These are phyloP conservation scores for Ceyx margarethae DNA, from an alignment of 2,113 vertebrate genomes.

Conservation along the genomic window DNA sequence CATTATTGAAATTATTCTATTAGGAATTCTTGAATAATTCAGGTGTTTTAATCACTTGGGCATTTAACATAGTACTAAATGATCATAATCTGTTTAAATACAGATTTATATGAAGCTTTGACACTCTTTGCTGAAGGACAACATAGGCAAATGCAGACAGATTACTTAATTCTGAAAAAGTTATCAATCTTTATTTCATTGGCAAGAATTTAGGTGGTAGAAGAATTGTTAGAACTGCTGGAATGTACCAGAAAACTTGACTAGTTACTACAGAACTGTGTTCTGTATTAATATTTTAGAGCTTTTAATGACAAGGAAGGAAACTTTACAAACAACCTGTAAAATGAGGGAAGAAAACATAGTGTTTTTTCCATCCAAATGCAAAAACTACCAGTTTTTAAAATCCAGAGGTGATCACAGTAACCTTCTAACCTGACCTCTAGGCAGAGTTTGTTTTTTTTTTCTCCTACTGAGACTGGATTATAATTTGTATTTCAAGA, in stretches of 20 bases:
- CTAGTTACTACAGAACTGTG: not conserved
- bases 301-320: not conserved
- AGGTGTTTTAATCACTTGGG: constrained; percentile 33
- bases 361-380: not conserved
- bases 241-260: not conserved
- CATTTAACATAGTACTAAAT: constrained; percentile 28
- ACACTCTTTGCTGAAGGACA: not conserved
- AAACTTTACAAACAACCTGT: not conserved
- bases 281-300: not conserved
- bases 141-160: not conserved
- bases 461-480: not conserved
- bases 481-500: not conserved
- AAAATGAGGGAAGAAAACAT: not conserved
- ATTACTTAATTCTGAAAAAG: not conserved
- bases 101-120: not conserved
- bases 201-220: not conserved
- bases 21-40: constrained; percentile 41
- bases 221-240: not conserved
- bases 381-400: not conserved
- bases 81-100: constrained; percentile 8
- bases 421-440: not conserved
- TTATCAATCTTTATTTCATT: not conserved
- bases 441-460: not conserved
- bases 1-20: constrained; percentile 43
- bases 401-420: not conserved